These are phyloP conservation scores for Epinotia nisella DNA, from an alignment of 2,888 invertebrate genomes.

Conservation along the genomic window DNA sequence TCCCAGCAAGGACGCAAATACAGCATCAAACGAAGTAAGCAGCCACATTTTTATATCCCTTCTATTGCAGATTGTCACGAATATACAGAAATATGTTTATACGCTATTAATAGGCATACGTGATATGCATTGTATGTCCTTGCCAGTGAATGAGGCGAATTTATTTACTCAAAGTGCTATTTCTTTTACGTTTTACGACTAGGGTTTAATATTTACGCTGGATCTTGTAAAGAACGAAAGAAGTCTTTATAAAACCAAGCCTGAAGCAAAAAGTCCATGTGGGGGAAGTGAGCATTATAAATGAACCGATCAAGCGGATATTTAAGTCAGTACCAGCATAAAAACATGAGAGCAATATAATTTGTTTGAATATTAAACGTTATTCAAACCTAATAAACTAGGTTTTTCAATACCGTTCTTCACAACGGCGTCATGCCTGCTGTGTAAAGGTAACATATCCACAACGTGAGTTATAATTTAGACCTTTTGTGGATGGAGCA, in stretches of 20 bases:
- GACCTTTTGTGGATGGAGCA: background rate
- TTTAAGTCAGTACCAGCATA: background rate
- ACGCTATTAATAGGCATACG: constrained; percentile 4
- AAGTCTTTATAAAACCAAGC: background rate
- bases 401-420: background rate
- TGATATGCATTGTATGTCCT: constrained; percentile 54
- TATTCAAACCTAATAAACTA: background rate
- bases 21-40: background rate
- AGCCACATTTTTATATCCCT: background rate
- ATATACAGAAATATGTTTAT: constrained; percentile 30
- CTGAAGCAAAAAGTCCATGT: background rate
- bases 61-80: constrained; percentile 11
- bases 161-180: constrained; percentile 46
- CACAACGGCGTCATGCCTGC: no score
- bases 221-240: background rate
- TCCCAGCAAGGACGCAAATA: background rate
- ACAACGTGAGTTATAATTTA: background rate
- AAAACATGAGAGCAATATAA: background rate
- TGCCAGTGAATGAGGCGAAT: constrained; percentile 69
- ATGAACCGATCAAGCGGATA: background rate
- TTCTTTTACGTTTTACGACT: constrained; percentile 35
- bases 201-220: constrained; percentile 10
- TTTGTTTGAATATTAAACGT: background rate
- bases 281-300: background rate
- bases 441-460: background rate